phyloP scores from a whole-genome alignment of 2,888 invertebrate genomes.

The Hanleya hanleyi region DNA sequence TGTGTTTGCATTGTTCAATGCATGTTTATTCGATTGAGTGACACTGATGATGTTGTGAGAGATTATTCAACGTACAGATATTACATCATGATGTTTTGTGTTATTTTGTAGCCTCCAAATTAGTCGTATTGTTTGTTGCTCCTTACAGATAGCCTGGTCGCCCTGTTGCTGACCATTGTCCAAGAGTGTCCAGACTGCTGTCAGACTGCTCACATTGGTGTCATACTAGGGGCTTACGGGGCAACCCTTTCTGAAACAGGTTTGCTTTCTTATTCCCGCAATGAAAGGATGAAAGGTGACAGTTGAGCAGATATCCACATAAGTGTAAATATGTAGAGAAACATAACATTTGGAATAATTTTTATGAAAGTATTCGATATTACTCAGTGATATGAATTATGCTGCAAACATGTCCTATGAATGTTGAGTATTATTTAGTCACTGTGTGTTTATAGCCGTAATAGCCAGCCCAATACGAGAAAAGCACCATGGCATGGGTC shows the following conservation, averaged over 20 bases:
- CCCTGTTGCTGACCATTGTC: conserved; percentile 80
- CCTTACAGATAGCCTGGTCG: conserved; percentile 74
- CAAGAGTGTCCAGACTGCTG: conserved; percentile 80
- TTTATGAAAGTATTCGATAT: too few species aligned
- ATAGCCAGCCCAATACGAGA: too few species aligned
- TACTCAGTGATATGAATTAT: too few species aligned
- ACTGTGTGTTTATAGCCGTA: too few species aligned
- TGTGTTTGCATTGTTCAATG: too few species aligned
- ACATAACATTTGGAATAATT: not conserved
- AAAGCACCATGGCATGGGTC: too few species aligned
- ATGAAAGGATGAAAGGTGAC: not conserved
- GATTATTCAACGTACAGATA: too few species aligned
- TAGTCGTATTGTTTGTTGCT: not conserved
- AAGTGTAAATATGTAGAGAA: not conserved
- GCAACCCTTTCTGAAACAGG: conserved; percentile 80
- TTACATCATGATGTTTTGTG: too few species aligned
- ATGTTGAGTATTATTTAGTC: too few species aligned
- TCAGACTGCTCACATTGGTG: conserved; percentile 82
- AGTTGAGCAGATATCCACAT: not conserved
- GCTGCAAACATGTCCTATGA: too few species aligned
- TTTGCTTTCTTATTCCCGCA: conserved; percentile 20
- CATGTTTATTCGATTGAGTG: too few species aligned
- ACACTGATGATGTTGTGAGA: too few species aligned
- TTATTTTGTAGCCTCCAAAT: not conserved
- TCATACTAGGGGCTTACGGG: conserved; percentile 85